phyloP scores from a whole-genome alignment of 2,797 vertebrate genomes.

The Sylvia borin region DNA sequence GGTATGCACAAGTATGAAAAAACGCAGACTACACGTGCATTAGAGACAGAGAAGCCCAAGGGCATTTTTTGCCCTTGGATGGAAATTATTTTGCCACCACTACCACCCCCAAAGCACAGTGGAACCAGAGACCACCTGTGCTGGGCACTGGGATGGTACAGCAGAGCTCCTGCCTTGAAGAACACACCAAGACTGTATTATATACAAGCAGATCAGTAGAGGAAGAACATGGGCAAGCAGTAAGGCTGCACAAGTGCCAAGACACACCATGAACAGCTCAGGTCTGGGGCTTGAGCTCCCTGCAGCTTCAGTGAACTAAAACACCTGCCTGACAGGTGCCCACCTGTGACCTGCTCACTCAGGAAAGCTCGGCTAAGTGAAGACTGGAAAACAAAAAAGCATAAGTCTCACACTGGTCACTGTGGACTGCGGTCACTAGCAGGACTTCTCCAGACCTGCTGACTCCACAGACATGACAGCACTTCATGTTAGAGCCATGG shows the following conservation, averaged over 20 bases:
- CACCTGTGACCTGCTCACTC: not conserved
- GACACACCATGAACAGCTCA: not conserved
- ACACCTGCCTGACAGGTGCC: not conserved
- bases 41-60: not conserved
- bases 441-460: not conserved
- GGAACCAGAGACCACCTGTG: not conserved
- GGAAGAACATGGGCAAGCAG: not conserved
- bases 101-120: not conserved
- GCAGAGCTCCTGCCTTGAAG: not conserved
- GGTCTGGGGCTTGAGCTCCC: not conserved
- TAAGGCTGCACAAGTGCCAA: not conserved
- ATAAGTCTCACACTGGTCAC: not conserved
- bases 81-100: not conserved
- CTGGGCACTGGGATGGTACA: not conserved
- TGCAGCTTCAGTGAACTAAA: not conserved
- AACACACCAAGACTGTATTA: not conserved
- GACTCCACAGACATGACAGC: not conserved
- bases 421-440: not conserved
- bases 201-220: not conserved
- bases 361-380: not conserved
- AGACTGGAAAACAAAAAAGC: not conserved
- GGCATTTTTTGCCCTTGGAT: not conserved
- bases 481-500: accelerated
- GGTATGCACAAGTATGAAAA: not conserved
- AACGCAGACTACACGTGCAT: accelerated